Evolutionary conservation across 23 tunicate genomes (phyloP).

Genomic region (Phallusia fumigata): DNA sequence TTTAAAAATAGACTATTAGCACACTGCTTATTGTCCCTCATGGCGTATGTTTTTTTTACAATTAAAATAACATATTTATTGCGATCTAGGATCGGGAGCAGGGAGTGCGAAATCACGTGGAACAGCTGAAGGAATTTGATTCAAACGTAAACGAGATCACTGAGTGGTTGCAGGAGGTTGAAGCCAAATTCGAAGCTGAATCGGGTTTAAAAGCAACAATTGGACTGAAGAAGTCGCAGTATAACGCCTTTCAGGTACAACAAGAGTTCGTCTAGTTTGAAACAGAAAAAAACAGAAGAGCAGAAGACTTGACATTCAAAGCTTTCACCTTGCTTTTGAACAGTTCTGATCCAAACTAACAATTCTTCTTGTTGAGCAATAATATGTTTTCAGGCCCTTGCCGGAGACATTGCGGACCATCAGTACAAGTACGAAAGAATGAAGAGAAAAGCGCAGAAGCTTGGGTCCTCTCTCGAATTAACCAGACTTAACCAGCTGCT

Average conservation of each 20-base stretch:
- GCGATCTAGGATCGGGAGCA: slow-evolving; percentile 77
- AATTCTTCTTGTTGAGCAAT: no score
- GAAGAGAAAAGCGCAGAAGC: slow-evolving; percentile 88
- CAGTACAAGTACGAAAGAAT: slow-evolving; percentile 86
- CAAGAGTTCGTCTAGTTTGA: no score
- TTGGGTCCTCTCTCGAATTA: slow-evolving; percentile 58
- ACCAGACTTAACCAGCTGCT: slow-evolving; percentile 60
- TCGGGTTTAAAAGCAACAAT: slow-evolving; percentile 82
- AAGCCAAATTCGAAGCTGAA: slow-evolving; percentile 61
- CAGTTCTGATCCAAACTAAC: no score
- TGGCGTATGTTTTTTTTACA: no score
- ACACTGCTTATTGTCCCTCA: no score
- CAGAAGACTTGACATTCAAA: no score
- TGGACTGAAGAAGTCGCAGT: slow-evolving; percentile 80
- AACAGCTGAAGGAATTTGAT: slow-evolving; percentile 86
- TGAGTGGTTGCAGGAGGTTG: slow-evolving; percentile 66
- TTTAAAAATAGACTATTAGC: no score
- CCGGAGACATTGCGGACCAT: slow-evolving; percentile 81
- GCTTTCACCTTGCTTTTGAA: no score
- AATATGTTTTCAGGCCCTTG: slow-evolving; percentile 47
- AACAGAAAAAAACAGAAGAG: no score
- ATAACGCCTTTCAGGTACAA: slow-evolving; percentile 74
- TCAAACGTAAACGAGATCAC: slow-evolving; percentile 53
- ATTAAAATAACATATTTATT: neutral
- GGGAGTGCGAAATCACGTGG: slow-evolving; percentile 52